phyloP scores from a whole-genome alignment of 1,140 invertebrate species.

The Drosophila lini region DNA sequence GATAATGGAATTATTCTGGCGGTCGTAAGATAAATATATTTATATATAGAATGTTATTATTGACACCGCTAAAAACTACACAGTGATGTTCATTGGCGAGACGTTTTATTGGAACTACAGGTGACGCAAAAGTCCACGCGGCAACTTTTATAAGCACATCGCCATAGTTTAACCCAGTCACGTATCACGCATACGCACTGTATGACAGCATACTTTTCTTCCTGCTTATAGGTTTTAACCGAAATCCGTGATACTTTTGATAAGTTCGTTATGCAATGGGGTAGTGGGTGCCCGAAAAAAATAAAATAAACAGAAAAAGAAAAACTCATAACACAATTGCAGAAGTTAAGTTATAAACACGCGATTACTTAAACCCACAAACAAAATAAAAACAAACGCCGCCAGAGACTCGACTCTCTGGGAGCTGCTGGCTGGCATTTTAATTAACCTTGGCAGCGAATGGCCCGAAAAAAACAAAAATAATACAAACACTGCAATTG shows the following conservation, averaged over 20 bases:
- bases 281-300: constrained; percentile 55
- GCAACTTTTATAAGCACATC: constrained; percentile 15
- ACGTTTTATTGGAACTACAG: constrained; percentile 32
- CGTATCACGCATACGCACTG: constrained; percentile 70
- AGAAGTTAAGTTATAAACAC: constrained; percentile 65
- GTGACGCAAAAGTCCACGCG: constrained; percentile 34
- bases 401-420: constrained; percentile 22
- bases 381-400: constrained; percentile 19
- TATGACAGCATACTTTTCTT: constrained; percentile 68
- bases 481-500: constrained; percentile 73
- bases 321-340: constrained; percentile 62
- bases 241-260: constrained; percentile 73
- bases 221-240: constrained; percentile 56
- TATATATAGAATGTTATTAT: constrained; percentile 49
- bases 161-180: constrained; percentile 53
- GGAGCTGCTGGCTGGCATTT: constrained; percentile 72
- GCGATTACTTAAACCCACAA: constrained; percentile 65
- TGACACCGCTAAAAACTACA: constrained; percentile 31
- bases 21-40: neutral
- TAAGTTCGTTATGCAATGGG: constrained; percentile 68
- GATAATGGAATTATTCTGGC: constrained; percentile 10
- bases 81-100: constrained; percentile 14
- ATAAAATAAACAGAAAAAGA: constrained; percentile 1
- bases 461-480: constrained; percentile 57
- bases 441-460: constrained; percentile 82